Evolutionary conservation across 2,113 vertebrate genomes (phyloP).

Genomic region (human): GRCh38 chr14:59018501-59019000

Average conservation of each 20-base stretch:
- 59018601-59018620: not conserved
- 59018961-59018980: not conserved
- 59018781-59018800: not conserved
- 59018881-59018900: not conserved
- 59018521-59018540: not conserved
- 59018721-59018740: not conserved
- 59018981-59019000: not conserved
- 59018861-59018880: not conserved
- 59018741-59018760: not conserved
- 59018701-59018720: not conserved
- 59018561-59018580: not conserved
- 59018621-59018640: not conserved
- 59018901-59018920: not conserved
- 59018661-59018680: not conserved
- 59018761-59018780: not conserved
- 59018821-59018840: too few relatives aligned
- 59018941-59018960: not conserved
- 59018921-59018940: not conserved
- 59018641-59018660: not conserved
- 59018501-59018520: not conserved
- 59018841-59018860: not conserved
- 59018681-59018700: rapidly evolving
- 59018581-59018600: not conserved
- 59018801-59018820: not conserved
- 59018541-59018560: not conserved